Evolutionary conservation across 1,140 invertebrate species (phyloP).

Genomic region (Adoxophyes honmai): DNA sequence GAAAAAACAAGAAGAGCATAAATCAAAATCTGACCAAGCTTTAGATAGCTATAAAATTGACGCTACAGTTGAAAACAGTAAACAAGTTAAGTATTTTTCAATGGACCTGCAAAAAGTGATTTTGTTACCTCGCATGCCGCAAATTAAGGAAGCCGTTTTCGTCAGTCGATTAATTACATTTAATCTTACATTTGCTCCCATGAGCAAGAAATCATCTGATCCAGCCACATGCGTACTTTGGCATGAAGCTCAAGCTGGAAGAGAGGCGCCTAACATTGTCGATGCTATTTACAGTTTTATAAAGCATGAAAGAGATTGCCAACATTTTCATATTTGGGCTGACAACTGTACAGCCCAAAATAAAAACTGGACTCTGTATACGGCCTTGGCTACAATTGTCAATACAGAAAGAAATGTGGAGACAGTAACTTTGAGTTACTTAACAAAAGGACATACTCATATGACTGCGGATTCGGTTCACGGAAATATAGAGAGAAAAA

Average conservation of each 20-base stretch:
- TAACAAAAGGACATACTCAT: conserved; percentile 8
- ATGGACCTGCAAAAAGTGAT: conserved; percentile 10
- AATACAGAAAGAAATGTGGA: not conserved
- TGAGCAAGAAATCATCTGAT: not conserved
- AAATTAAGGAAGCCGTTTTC: conserved; percentile 7
- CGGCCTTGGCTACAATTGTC: not conserved
- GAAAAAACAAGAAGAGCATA: too few relatives aligned
- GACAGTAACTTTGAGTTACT: not conserved
- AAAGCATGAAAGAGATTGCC: not conserved
- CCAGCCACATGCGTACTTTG: not conserved
- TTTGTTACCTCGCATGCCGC: conserved; percentile 1
- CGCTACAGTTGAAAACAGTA: too few relatives aligned
- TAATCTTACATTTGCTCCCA: conserved; percentile 4
- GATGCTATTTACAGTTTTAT: conserved; percentile 11
- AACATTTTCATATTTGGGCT: conserved; percentile 1
- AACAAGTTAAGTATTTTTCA: not conserved
- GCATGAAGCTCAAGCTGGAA: conserved; percentile 1
- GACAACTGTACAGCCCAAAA: conserved; percentile 7
- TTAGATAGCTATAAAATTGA: too few relatives aligned
- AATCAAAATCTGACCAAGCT: too few relatives aligned
- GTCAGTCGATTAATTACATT: not conserved
- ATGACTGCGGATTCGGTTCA: conserved; percentile 2
- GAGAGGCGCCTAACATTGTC: conserved; percentile 6
- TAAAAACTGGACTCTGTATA: conserved; percentile 12
- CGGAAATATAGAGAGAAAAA: conserved; percentile 8